Conservation (phyloP, 2,113 vertebrate species). For the Tyrannus savana region DNA sequence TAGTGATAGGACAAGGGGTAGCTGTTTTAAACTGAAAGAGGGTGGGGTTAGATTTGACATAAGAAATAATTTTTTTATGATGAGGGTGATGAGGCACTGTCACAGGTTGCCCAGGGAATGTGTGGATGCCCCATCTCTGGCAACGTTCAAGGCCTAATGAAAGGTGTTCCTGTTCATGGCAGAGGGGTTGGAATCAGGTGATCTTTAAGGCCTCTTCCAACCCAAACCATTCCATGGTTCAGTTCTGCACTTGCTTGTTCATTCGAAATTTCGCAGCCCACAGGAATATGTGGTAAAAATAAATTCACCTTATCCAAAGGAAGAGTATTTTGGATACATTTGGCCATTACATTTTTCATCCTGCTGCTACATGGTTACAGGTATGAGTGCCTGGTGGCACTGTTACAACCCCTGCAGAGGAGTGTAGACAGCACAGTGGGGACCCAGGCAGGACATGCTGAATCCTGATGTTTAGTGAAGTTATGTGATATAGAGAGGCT, state of each 20-base stretch:
- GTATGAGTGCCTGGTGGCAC: not conserved
- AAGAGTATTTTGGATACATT: not conserved
- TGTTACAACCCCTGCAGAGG: not conserved
- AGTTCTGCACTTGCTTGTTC: not conserved
- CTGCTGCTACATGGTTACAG: not conserved
- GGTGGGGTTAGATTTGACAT: not conserved
- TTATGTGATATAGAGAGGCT: not conserved
- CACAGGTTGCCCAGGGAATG: rapidly evolving
- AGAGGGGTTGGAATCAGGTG: not conserved
- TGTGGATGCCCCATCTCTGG: not conserved
- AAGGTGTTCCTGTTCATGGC: not conserved
- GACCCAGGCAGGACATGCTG: not conserved
- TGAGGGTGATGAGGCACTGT: not conserved
- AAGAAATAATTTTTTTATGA: not conserved
- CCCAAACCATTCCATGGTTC: not conserved
- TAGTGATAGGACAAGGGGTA: not conserved
- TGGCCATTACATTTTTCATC: not conserved
- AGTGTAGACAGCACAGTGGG: not conserved
- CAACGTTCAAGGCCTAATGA: not conserved
- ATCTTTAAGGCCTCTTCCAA: not conserved
- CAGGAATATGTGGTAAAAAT: not conserved
- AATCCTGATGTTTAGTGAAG: not conserved
- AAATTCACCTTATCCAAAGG: not conserved
- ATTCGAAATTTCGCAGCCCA: not conserved
- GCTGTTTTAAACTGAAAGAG: not conserved